These are phyloP conservation scores for Odontothrips loti DNA, from an alignment of 2,888 invertebrate species.

Conservation along the genomic window DNA sequence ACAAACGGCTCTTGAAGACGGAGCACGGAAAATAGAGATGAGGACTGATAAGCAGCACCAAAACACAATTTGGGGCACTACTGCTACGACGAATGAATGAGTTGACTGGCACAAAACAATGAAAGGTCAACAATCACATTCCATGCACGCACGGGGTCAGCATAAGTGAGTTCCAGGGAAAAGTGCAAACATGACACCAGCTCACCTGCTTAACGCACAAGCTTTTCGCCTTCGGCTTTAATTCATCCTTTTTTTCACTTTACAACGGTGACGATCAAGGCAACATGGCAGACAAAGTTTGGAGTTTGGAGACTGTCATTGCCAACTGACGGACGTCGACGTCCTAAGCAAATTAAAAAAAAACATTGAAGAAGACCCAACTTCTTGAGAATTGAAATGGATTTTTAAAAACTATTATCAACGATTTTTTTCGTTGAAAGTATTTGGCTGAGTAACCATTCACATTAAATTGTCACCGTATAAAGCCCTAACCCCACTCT, in stretches of 20 bases:
- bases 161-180: neutral
- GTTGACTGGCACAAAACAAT: neutral
- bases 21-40: neutral
- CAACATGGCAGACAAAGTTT: slow-evolving; percentile 1
- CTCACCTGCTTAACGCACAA: neutral
- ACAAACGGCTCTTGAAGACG: neutral
- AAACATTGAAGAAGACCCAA: no score
- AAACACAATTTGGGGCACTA: slow-evolving; percentile 9
- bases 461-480: no score
- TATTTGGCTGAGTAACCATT: no score
- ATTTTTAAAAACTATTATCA: neutral
- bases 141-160: neutral
- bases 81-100: neutral
- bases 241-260: neutral
- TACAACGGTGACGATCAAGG: neutral
- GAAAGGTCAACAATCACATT: neutral
- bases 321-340: neutral
- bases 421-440: neutral
- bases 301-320: neutral
- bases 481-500: no score
- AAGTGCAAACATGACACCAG: neutral
- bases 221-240: neutral
- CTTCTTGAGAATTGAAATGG: neutral
- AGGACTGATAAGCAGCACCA: neutral
- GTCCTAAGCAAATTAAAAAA: neutral